Evolutionary conservation across 2,888 invertebrate genomes (phyloP).

Genomic region (Zygothrica quintamaculata): DNA sequence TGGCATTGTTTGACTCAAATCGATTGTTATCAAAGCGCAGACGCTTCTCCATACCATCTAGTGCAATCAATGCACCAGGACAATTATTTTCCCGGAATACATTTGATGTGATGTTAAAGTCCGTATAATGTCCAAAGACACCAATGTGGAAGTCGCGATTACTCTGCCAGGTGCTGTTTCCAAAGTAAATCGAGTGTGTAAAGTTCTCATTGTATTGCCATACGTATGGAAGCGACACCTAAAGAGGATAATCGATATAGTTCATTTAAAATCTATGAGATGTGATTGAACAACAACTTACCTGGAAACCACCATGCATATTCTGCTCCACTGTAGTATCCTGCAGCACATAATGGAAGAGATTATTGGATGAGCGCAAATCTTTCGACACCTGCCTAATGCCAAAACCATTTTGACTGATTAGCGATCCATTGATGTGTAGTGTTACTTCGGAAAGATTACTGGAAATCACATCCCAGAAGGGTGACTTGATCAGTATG

Average conservation of each 20-base stretch:
- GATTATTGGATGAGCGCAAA: constrained; percentile 96
- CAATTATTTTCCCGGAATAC: constrained; percentile 94
- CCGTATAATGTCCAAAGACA: constrained; percentile 97
- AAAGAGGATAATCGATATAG: neutral
- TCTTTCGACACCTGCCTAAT: constrained; percentile 96
- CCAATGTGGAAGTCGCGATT: constrained; percentile 93
- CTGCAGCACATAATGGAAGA: constrained; percentile 97
- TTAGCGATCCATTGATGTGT: constrained; percentile 93
- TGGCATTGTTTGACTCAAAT: constrained; percentile 92
- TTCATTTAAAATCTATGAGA: neutral
- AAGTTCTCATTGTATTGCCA: constrained; percentile 98
- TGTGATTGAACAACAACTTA: constrained; percentile 84
- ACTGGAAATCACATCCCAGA: constrained; percentile 93
- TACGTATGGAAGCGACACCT: constrained; percentile 95
- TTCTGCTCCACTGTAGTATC: constrained; percentile 95
- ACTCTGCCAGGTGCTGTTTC: constrained; percentile 93
- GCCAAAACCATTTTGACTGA: constrained; percentile 94
- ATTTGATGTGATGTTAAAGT: constrained; percentile 94
- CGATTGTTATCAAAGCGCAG: constrained; percentile 92
- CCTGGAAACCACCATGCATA: constrained; percentile 92
- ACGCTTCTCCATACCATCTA: constrained; percentile 98
- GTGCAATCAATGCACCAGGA: constrained; percentile 90
- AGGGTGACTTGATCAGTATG: constrained; percentile 92
- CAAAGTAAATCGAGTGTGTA: constrained; percentile 94
- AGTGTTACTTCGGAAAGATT: constrained; percentile 96